Percentiles rank a stretch among this genome's conserved stretches.
These are phyloP conservation scores for Drosophila fulvimacula DNA, from an alignment of 2,888 invertebrate genomes.

Conservation along the genomic window DNA sequence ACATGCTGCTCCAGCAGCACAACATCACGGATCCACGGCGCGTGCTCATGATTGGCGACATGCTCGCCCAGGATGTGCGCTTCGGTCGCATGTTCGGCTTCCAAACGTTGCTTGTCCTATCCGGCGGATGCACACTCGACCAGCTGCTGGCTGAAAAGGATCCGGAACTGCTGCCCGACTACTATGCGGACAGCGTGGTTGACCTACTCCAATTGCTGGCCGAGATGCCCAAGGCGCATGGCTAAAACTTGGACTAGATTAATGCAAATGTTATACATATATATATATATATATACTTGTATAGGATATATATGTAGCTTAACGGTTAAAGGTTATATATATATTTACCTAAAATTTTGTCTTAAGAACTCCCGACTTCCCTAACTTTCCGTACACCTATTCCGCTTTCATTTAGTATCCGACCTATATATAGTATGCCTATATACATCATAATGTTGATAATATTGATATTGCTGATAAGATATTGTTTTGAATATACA, in stretches of 20 bases:
- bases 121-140: slow-evolving; percentile 81
- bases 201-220: slow-evolving; percentile 78
- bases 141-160: slow-evolving; percentile 64
- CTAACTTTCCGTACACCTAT: background rate
- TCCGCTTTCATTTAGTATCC: background rate
- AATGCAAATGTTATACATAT: background rate
- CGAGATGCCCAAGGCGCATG: slow-evolving; percentile 57
- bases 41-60: slow-evolving; percentile 94
- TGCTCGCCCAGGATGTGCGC: slow-evolving; percentile 92
- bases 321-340: background rate
- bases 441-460: too few relatives aligned
- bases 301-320: background rate
- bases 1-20: slow-evolving; percentile 72
- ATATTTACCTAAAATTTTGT: background rate
- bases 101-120: slow-evolving; percentile 90
- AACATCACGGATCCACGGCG: slow-evolving; percentile 87
- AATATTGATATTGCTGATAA: too few relatives aligned
- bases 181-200: slow-evolving; percentile 80
- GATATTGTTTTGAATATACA: background rate
- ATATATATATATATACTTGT: background rate
- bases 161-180: slow-evolving; percentile 74
- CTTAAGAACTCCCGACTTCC: background rate
- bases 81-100: slow-evolving; percentile 90
- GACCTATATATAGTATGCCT: background rate
- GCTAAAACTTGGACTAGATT: slow-evolving; percentile 8